phyloP scores from a whole-genome alignment of 2,888 invertebrate genomes.

The Leptinotarsa juncta region DNA sequence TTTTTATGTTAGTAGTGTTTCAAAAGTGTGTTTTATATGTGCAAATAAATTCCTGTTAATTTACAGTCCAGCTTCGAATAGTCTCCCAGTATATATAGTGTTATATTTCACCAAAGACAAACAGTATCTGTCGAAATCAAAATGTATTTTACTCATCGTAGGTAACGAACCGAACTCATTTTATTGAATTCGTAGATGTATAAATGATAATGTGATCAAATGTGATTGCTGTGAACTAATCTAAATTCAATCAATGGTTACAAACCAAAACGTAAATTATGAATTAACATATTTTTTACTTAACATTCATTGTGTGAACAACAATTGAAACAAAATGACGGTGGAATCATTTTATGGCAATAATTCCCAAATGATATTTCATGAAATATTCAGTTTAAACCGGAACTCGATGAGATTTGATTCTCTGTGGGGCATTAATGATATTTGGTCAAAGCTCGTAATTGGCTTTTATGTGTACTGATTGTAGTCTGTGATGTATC shows the following conservation, averaged over 20 bases:
- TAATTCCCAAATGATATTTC: slow-evolving; percentile 34
- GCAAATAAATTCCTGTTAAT: no score
- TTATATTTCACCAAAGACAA: no score
- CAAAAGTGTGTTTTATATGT: no score
- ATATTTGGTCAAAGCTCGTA: slow-evolving; percentile 38
- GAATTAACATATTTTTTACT: slow-evolving; percentile 29
- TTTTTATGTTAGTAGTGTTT: no score
- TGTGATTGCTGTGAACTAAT: slow-evolving; percentile 2
- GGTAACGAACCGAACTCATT: not conserved
- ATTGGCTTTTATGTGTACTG: slow-evolving; percentile 40
- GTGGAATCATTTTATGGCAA: slow-evolving; percentile 26
- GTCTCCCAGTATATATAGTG: no score
- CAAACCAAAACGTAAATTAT: slow-evolving; percentile 19
- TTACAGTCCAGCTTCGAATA: no score
- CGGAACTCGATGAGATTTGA: slow-evolving; percentile 16
- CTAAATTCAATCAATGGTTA: slow-evolving; percentile 23
- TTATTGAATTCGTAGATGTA: not conserved
- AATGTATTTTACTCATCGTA: not conserved
- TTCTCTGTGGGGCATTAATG: slow-evolving; percentile 27
- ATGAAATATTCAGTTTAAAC: slow-evolving; percentile 33
- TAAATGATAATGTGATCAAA: not conserved
- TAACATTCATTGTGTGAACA: slow-evolving; percentile 25
- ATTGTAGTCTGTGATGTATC: slow-evolving; percentile 34
- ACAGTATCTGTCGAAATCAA: not conserved
- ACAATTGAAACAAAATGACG: slow-evolving; percentile 29